Evolutionary conservation across 2,888 invertebrate genomes (phyloP).

Genomic region (Gastracanthus pulcherrimus): DNA sequence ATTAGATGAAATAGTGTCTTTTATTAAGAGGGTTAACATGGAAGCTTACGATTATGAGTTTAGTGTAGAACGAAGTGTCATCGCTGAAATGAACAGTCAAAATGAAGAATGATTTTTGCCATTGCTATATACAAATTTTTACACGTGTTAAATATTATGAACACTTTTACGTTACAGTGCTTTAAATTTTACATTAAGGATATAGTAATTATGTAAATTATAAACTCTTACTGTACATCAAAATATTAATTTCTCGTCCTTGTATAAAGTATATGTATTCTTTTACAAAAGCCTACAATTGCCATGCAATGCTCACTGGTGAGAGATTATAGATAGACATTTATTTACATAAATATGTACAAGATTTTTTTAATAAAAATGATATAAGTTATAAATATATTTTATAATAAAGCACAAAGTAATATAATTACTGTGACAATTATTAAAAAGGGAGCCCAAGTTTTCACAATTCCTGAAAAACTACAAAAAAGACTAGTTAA

Average conservation of each 20-base stretch:
- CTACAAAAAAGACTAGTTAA: conserved; percentile 76
- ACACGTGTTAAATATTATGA: conserved; percentile 24
- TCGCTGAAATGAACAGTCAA: conserved; percentile 77
- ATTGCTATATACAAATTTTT: conserved; percentile 15
- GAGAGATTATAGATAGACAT: conserved; percentile 41
- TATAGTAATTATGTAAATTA: conserved; percentile 13
- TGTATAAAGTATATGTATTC: conserved; percentile 37
- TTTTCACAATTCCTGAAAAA: conserved; percentile 85
- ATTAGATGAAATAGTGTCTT: conserved; percentile 79
- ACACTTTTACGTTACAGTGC: conserved; percentile 25
- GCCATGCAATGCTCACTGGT: conserved; percentile 41
- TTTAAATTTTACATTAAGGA: conserved; percentile 17
- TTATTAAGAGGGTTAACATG: conserved; percentile 78
- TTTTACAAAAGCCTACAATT: conserved; percentile 41
- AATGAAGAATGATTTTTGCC: conserved; percentile 37
- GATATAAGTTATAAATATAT: conserved; percentile 18
- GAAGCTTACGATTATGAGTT: conserved; percentile 79
- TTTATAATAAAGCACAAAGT: conserved; percentile 54
- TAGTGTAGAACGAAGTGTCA: conserved; percentile 79
- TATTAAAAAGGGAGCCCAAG: conserved; percentile 89
- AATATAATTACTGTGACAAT: conserved; percentile 70
- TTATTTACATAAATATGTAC: conserved; percentile 58
- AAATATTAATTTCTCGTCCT: conserved; percentile 22
- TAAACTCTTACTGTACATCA: not conserved
- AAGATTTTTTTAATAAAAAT: conserved; percentile 52